Evolutionary conservation across 2,888 invertebrate species (phyloP).

Genomic region (Volucella bombylans): DNA sequence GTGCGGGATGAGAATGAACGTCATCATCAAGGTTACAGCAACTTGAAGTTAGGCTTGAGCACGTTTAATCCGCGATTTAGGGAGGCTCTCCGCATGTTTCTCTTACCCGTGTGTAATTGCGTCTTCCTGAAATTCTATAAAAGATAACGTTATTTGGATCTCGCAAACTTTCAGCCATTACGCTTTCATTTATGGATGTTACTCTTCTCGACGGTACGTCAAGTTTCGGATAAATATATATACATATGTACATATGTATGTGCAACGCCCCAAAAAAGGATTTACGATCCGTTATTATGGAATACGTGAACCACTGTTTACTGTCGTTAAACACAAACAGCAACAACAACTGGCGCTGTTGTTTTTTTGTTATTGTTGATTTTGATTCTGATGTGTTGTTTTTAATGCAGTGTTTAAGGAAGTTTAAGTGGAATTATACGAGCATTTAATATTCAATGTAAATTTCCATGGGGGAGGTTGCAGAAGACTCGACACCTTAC

Average conservation of each 20-base stretch:
- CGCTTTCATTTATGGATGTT: constrained; percentile 33
- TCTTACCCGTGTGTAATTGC: constrained; percentile 1
- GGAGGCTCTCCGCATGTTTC: not conserved
- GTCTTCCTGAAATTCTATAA: constrained; percentile 10
- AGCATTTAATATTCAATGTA: constrained; percentile 48
- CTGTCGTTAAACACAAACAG: constrained; percentile 32
- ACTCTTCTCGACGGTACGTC: not conserved
- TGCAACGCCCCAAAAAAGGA: constrained; percentile 35
- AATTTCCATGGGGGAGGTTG: constrained; percentile 34
- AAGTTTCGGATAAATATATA: constrained; percentile 20
- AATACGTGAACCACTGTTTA: constrained; percentile 31
- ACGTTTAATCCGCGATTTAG: constrained; percentile 12
- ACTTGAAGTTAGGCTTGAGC: not conserved
- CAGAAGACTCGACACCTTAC: constrained; percentile 16
- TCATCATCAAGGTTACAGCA: constrained; percentile 38
- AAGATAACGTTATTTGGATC: constrained; percentile 23
- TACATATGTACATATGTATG: too few relatives aligned
- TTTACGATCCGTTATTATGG: constrained; percentile 42
- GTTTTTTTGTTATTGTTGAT: constrained; percentile 42
- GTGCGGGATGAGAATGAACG: not conserved
- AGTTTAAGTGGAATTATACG: constrained; percentile 27
- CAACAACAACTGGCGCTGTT: constrained; percentile 2
- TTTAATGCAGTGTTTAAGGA: constrained; percentile 42
- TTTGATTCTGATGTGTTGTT: constrained; percentile 16
- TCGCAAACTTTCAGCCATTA: constrained; percentile 31